phyloP scores from a whole-genome alignment of 2,888 invertebrate species.

The Drosophila trichaetosa region DNA sequence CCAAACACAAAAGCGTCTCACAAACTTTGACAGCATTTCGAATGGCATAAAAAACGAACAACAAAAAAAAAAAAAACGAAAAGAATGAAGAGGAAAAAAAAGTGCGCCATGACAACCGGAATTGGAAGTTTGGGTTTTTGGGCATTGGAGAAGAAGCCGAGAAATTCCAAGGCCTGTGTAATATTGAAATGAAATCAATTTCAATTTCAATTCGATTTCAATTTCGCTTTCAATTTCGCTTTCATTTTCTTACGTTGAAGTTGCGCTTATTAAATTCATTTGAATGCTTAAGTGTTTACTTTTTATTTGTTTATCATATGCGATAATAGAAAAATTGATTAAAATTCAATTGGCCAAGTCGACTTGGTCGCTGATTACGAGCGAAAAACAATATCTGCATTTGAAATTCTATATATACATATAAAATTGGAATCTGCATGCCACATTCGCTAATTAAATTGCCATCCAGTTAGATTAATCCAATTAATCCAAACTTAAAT shows the following conservation, averaged over 20 bases:
- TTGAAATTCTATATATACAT: not conserved
- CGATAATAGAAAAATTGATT: not conserved
- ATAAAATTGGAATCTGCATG: not conserved
- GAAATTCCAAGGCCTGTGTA: constrained; percentile 13
- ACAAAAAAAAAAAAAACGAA: not conserved
- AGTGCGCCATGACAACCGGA: constrained; percentile 34
- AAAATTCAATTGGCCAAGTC: not conserved
- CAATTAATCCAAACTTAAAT: constrained; percentile 23
- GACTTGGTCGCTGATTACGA: not conserved
- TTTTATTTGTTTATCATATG: constrained; percentile 6
- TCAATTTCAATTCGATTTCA: constrained; percentile 24
- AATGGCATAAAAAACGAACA: not conserved
- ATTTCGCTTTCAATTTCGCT: constrained; percentile 32
- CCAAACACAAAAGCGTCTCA: constrained; percentile 26
- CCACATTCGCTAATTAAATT: not conserved
- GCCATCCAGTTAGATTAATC: not conserved
- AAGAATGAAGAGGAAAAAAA: not conserved
- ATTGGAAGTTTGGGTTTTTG: not conserved
- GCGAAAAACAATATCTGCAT: not conserved
- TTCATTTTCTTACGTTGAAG: not conserved
- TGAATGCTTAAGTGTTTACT: constrained; percentile 31
- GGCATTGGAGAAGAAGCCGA: not conserved
- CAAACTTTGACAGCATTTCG: constrained; percentile 31
- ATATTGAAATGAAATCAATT: constrained; percentile 16
- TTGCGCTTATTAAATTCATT: constrained; percentile 29